A percentile compares a stretch with the other conserved stretches of the same genome.
These are phyloP conservation scores for Eristalis pertinax DNA, from an alignment of 2,888 invertebrate genomes.

Conservation along the genomic window DNA sequence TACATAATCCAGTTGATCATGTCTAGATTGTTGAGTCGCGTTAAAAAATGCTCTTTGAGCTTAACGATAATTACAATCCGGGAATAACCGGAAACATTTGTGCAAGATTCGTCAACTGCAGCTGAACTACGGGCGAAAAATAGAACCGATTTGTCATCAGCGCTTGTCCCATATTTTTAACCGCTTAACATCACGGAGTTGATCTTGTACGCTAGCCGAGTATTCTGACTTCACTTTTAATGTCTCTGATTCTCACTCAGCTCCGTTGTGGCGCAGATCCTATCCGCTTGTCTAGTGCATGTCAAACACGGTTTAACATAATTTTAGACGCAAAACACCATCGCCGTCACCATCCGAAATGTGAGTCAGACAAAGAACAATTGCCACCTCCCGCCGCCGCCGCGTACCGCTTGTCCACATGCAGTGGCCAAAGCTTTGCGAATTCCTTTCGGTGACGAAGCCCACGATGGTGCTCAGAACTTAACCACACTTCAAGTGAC, in stretches of 20 bases:
- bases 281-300: background rate
- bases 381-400: background rate
- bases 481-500: conserved; percentile 20
- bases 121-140: background rate
- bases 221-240: background rate
- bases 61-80: background rate
- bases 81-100: background rate
- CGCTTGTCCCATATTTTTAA: background rate
- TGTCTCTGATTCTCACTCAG: background rate
- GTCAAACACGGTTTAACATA: background rate
- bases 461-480: background rate
- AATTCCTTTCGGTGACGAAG: conserved; percentile 60
- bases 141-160: background rate
- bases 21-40: background rate
- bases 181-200: background rate
- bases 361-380: background rate
- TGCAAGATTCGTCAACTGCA: background rate
- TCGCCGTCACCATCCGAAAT: background rate
- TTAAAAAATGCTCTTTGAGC: no score
- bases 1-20: no score
- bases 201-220: background rate
- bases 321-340: background rate
- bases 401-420: no score
- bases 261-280: background rate
- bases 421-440: conserved; percentile 5